These are phyloP conservation scores for Epinotia ramella DNA, from an alignment of 2,888 invertebrate genomes.

Conservation along the genomic window DNA sequence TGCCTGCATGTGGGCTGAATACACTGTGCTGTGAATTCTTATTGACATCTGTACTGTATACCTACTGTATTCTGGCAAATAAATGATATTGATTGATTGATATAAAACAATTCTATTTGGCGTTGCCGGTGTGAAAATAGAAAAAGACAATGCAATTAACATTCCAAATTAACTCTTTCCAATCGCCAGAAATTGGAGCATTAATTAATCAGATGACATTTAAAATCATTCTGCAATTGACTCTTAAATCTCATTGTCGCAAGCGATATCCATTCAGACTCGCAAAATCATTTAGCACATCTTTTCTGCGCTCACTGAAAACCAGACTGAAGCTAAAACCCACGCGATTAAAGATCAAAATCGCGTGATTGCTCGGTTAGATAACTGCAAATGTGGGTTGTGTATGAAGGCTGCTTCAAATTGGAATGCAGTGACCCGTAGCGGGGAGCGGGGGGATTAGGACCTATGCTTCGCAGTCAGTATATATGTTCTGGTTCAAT, in stretches of 20 bases:
- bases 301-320: not conserved
- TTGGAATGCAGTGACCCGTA: slow-evolving; percentile 68
- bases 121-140: not conserved
- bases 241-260: slow-evolving; percentile 34
- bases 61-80: no score
- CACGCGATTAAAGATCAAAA: slow-evolving; percentile 25
- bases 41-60: no score
- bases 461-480: slow-evolving; percentile 44
- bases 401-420: slow-evolving; percentile 66
- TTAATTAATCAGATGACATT: slow-evolving; percentile 27
- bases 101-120: not conserved
- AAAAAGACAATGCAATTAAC: not conserved
- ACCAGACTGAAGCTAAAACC: not conserved
- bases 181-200: slow-evolving; percentile 9
- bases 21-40: no score
- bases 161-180: not conserved
- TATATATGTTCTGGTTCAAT: slow-evolving; percentile 44
- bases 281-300: slow-evolving; percentile 34
- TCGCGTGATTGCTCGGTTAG: slow-evolving; percentile 13
- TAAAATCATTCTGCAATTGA: slow-evolving; percentile 31
- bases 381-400: slow-evolving; percentile 35
- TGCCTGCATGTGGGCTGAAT: no score
- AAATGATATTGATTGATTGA: no score
- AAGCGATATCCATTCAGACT: slow-evolving; percentile 26
- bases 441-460: slow-evolving; percentile 41